phyloP scores from a whole-genome alignment of 2,888 invertebrate species.

The Oscheius sp. region DNA sequence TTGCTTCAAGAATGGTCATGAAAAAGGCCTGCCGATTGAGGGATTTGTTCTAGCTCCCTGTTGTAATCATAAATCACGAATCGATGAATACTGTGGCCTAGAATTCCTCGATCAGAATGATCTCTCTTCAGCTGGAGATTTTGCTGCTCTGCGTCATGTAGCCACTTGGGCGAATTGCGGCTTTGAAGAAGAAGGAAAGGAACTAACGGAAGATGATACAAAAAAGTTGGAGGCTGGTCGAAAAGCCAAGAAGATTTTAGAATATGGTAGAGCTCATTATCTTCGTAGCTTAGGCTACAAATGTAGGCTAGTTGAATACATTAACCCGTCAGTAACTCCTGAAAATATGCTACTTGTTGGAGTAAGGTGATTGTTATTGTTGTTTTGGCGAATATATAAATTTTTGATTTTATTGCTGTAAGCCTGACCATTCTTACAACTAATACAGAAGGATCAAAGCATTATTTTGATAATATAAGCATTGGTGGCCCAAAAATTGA shows the following conservation, averaged over 20 bases:
- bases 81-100: constrained; percentile 54
- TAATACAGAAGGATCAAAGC: not conserved
- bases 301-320: constrained; percentile 54
- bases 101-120: constrained; percentile 43
- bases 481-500: too few species aligned
- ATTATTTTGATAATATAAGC: too few species aligned
- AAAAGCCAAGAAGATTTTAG: constrained; percentile 58
- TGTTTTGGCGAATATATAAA: not conserved
- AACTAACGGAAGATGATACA: not conserved
- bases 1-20: constrained; percentile 27
- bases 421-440: not conserved
- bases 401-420: not conserved
- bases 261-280: constrained; percentile 55
- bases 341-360: constrained; percentile 64
- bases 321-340: constrained; percentile 52
- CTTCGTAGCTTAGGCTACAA: constrained; percentile 51
- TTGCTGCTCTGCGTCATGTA: constrained; percentile 59
- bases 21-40: constrained; percentile 32
- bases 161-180: constrained; percentile 62
- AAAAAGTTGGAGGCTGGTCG: constrained; percentile 42
- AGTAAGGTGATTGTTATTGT: not conserved
- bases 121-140: constrained; percentile 46
- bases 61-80: constrained; percentile 62
- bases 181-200: constrained; percentile 6
- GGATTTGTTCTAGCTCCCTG: constrained; percentile 61